phyloP scores from a whole-genome alignment of 30 jellyfish, hydroid and myxozoan genomes.

The Cassiopea xamachana region DNA sequence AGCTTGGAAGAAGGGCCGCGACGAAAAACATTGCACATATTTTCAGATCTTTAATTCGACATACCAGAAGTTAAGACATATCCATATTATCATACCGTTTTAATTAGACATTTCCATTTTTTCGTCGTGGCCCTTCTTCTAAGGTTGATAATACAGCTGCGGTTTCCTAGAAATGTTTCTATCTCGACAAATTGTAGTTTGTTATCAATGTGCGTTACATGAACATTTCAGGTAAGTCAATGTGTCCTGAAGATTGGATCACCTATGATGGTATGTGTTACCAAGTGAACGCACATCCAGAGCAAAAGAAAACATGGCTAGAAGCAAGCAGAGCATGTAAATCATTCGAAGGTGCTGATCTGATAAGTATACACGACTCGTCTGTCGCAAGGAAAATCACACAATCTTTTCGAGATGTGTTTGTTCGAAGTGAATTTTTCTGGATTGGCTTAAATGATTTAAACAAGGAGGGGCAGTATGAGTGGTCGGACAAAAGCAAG shows the following conservation, averaged over 20 bases:
- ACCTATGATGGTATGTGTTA: conserved; percentile 76
- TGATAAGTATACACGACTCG: conserved; percentile 63
- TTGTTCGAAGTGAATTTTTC: conserved; percentile 46
- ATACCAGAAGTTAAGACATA: too few species aligned
- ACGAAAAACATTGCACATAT: too few species aligned
- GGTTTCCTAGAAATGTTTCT: too few species aligned
- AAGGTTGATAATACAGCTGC: too few species aligned
- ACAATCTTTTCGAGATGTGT: conserved; percentile 32
- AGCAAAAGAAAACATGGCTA: conserved; percentile 81
- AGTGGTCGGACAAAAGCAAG: conserved; percentile 75
- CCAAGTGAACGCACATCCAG: conserved; percentile 94
- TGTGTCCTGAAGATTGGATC: conserved; percentile 96
- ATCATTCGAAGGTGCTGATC: conserved; percentile 87
- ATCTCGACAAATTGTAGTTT: background rate
- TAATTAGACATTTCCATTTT: too few species aligned
- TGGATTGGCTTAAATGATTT: conserved; percentile 92
- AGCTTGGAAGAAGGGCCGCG: too few species aligned
- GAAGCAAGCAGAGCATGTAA: conserved; percentile 81
- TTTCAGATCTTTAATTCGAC: too few species aligned
- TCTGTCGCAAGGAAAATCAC: conserved; percentile 41
- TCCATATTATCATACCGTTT: too few species aligned
- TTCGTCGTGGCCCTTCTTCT: too few species aligned
- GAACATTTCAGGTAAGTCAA: conserved; percentile 68
- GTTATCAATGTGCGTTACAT: background rate
- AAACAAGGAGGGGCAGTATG: conserved; percentile 59